Percentiles rank a stretch among this genome's conserved stretches.
These are phyloP conservation scores for Notocelia uddmanniana DNA, from an alignment of 2,888 invertebrate species.

Conservation along the genomic window DNA sequence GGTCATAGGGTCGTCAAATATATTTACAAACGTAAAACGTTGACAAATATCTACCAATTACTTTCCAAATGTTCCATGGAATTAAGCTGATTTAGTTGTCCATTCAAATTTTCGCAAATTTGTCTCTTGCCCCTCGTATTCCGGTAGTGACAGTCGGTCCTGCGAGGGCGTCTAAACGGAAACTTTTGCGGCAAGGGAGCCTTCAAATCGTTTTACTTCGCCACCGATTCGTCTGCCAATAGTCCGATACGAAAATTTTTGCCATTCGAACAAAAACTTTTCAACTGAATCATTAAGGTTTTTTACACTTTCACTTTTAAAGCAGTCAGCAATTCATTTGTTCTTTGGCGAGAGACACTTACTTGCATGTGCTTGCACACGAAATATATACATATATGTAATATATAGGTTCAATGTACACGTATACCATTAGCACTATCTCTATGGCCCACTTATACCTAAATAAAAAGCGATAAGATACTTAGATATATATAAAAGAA, in stretches of 20 bases:
- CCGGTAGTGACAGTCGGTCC: constrained; percentile 60
- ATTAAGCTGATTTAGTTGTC: constrained; percentile 15
- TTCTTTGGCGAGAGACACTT: not conserved
- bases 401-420: too few species aligned
- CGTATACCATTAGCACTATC: not conserved
- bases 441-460: not conserved
- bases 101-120: constrained; percentile 35
- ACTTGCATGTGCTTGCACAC: too few species aligned
- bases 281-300: constrained; percentile 32
- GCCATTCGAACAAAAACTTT: constrained; percentile 33
- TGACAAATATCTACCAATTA: not conserved
- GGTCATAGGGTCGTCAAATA: too few species aligned
- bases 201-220: constrained; percentile 59
- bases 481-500: too few species aligned
- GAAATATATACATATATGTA: too few species aligned
- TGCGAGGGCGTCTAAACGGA: constrained; percentile 61
- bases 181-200: constrained; percentile 67
- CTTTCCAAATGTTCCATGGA: not conserved
- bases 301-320: not conserved
- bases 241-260: constrained; percentile 49
- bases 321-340: not conserved
- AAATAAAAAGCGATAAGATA: too few species aligned
- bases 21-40: too few species aligned
- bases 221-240: constrained; percentile 55
- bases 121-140: constrained; percentile 52